A percentile compares a stretch with the other conserved stretches of the same genome.
phyloP scores from a whole-genome alignment of 2,888 invertebrate species.

The Spodoptera picta region DNA sequence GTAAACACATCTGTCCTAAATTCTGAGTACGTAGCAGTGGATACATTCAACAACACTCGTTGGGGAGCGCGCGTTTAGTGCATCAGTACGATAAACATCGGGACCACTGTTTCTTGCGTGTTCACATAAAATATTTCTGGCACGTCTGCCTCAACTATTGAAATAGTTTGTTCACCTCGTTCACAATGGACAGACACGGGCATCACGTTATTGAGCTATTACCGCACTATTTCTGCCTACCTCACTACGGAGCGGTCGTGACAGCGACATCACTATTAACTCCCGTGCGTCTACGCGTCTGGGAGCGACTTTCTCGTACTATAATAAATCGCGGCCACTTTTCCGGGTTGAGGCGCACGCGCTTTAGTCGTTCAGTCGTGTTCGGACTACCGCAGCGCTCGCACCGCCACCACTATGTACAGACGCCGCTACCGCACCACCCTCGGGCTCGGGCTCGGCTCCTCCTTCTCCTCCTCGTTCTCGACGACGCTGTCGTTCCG shows the following conservation, averaged over 20 bases:
- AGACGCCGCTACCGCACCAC: slow-evolving; percentile 85
- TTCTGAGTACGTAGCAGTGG: too few relatives aligned
- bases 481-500: slow-evolving; percentile 82
- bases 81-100: slow-evolving; percentile 8
- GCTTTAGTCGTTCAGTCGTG: slow-evolving; percentile 78
- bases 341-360: slow-evolving; percentile 80
- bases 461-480: slow-evolving; percentile 80
- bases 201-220: slow-evolving; percentile 34
- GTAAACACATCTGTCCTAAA: too few relatives aligned
- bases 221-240: slow-evolving; percentile 43
- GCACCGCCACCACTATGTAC: slow-evolving; percentile 74
- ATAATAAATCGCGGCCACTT: slow-evolving; percentile 82
- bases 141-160: slow-evolving; percentile 26
- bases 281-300: slow-evolving; percentile 68
- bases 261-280: slow-evolving; percentile 48
- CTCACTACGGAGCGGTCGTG: slow-evolving; percentile 22
- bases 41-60: not conserved
- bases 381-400: slow-evolving; percentile 68
- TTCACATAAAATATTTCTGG: slow-evolving; percentile 28
- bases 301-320: slow-evolving; percentile 70
- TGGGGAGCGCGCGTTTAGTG: slow-evolving; percentile 5
- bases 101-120: slow-evolving; percentile 18
- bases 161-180: slow-evolving; percentile 50
- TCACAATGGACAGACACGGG: slow-evolving; percentile 19
- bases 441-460: slow-evolving; percentile 82